Base-by-base conservation (phyloP, 2,888 invertebrate species). In the Elegia similella region DNA sequence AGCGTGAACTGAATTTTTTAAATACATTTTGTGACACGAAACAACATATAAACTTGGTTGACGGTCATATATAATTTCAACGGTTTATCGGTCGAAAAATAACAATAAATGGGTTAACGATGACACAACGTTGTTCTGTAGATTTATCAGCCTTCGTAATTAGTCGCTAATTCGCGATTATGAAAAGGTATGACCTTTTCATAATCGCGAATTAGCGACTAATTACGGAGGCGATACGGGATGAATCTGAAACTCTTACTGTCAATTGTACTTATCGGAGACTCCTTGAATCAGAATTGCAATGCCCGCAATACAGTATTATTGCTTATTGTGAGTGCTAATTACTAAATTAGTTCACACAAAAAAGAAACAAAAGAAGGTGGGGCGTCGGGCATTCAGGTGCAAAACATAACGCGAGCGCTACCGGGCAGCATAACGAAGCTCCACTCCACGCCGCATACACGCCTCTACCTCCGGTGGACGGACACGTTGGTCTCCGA, bases 331-430 rank as follows among this genome's bases (percentile, higher is more conserved):
- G 47, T 15, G 48, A 46, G 46, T 42, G 48, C 48, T 48, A 56
- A 56, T 47, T 47, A 42, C 16, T 56, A 15, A 29, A 13, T 42
- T 43, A 43, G 43, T 30, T 42, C 16, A 42, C 38, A 48, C 42
- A 48, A 55, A 55, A 55, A 56, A 79, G 77, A 80, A 80, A 76
- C 76, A 77, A 71, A 50, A 58, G 69, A 73, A 82, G 79, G 86
- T 82, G 83, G 83, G 85, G 80, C 70, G 68, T 67, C 64, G 64
- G 60, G 67, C 56, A 62, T 62, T 66, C 72, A 76, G 74, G 74
- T 76, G 84, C 81, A 80, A 82, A 85, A 78, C 72, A 69, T 70
- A 69, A 66, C 71, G 73, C 67, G 69, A 73, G 72, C 71, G 72
- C 70, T 67, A 59, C 16, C 50, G 34, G 50, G 13, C 50, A 32